Evolutionary conservation across 2,797 vertebrate genomes (phyloP).

Genomic region (Poecilia gillii): DNA sequence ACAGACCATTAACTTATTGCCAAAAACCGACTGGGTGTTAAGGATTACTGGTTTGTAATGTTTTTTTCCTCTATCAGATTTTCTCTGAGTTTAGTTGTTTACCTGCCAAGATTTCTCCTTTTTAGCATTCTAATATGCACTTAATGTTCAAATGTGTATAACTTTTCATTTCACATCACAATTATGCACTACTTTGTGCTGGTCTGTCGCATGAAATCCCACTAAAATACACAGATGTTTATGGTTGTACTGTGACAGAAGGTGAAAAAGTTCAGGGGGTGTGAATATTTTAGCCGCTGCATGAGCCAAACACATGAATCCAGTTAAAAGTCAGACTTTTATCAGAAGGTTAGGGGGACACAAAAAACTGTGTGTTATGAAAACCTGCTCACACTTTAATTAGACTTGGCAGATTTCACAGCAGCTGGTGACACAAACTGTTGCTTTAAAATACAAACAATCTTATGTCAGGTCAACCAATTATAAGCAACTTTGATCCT

Average conservation of each 20-base stretch:
- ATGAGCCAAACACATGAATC: not conserved
- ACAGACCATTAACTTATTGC: too few relatives aligned
- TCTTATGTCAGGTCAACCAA: not conserved
- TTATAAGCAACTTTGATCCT: not conserved
- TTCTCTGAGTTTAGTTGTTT: too few relatives aligned
- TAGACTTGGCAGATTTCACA: not conserved
- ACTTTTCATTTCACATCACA: not conserved
- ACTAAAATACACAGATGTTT: not conserved
- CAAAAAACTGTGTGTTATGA: not conserved
- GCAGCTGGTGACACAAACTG: not conserved
- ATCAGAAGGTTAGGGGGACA: not conserved
- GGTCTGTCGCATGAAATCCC: not conserved
- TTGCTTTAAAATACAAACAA: constrained; percentile 3
- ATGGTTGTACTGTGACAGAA: not conserved
- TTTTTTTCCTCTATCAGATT: too few relatives aligned
- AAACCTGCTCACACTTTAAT: not conserved
- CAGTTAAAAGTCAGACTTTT: constrained; percentile 2
- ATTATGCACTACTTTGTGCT: not conserved
- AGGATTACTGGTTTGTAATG: too few relatives aligned
- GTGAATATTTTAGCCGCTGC: not conserved
- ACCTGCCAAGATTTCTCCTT: too few relatives aligned
- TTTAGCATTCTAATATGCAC: not conserved
- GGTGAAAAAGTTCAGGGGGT: not conserved
- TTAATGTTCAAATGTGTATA: not conserved
- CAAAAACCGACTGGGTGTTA: too few relatives aligned